Percentiles rank a stretch among this genome's conserved stretches.
These are phyloP conservation scores for Tridacna gigas DNA, from an alignment of 2,888 invertebrate species.

Conservation along the genomic window DNA sequence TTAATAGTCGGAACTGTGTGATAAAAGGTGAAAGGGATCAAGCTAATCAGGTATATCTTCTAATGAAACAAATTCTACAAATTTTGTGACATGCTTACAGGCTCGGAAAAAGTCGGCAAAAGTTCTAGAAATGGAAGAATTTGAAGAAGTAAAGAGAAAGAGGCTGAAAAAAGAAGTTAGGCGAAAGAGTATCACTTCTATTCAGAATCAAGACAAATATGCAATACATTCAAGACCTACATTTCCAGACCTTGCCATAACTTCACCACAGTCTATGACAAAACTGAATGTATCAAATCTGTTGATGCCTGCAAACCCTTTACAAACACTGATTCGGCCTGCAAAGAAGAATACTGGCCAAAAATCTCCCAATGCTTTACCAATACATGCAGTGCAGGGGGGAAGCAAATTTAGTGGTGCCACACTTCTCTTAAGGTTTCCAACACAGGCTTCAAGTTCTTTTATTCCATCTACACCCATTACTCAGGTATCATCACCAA, in stretches of 20 bases:
- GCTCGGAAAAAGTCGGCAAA: constrained; percentile 96
- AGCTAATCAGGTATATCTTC: not conserved
- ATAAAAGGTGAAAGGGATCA: too few species aligned
- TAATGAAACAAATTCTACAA: not conserved
- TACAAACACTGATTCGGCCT: constrained; percentile 3
- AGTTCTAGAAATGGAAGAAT: constrained; percentile 94
- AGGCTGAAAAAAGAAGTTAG: constrained; percentile 61
- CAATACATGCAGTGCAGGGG: not conserved
- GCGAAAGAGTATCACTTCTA: constrained; percentile 31
- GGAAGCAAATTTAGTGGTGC: constrained; percentile 74
- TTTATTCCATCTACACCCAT: constrained; percentile 67
- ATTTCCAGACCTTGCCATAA: not conserved
- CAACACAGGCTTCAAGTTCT: constrained; percentile 71
- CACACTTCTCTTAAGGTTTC: constrained; percentile 78
- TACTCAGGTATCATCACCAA: constrained; percentile 46
- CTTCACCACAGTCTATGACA: constrained; percentile 35
- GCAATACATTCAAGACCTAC: constrained; percentile 17
- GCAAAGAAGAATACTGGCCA: constrained; percentile 33
- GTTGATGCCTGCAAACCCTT: constrained; percentile 29
- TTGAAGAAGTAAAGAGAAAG: constrained; percentile 81
- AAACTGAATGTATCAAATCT: constrained; percentile 55
- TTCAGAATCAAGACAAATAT: constrained; percentile 27
- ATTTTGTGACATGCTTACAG: constrained; percentile 25
- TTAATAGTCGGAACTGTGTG: too few species aligned
- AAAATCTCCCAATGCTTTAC: constrained; percentile 25